These are phyloP conservation scores for Julus scanicus DNA, from an alignment of 2,888 invertebrate species.

Conservation along the genomic window DNA sequence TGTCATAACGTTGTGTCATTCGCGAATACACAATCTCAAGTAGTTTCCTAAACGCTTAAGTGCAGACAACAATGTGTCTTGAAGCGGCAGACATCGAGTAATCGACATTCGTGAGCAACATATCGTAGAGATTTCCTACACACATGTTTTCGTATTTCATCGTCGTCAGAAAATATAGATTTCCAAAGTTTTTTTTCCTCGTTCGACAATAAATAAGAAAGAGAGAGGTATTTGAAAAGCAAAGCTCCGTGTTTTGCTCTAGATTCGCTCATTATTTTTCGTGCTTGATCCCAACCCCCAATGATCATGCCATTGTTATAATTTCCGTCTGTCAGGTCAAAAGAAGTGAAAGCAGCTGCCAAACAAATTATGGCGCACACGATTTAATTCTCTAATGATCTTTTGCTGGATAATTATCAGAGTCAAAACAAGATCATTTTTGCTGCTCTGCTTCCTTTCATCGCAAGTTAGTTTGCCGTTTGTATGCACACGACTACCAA, in stretches of 20 bases:
- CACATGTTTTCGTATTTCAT: no score
- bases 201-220: not conserved
- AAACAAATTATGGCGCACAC: slow-evolving; percentile 44
- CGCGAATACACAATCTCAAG: no score
- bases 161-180: not conserved
- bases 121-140: no score
- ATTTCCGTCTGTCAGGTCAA: slow-evolving; percentile 31
- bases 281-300: slow-evolving; percentile 19
- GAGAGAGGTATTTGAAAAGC: not conserved
- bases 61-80: no score
- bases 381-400: slow-evolving; percentile 45
- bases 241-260: not conserved
- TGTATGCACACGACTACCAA: not conserved
- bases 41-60: no score
- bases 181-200: not conserved
- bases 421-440: slow-evolving; percentile 40
- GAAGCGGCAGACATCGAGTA: no score
- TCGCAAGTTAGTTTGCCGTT: not conserved
- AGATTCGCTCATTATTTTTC: slow-evolving; percentile 15
- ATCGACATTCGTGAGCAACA: no score
- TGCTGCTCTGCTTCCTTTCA: slow-evolving; percentile 44
- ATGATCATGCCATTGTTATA: not conserved
- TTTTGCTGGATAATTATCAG: slow-evolving; percentile 45
- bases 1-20: no score
- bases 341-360: slow-evolving; percentile 43